A percentile compares a stretch with the other conserved stretches of the same genome.
Conservation (phyloP, 2,797 vertebrate species). For the Anguilla pacifica region DNA sequence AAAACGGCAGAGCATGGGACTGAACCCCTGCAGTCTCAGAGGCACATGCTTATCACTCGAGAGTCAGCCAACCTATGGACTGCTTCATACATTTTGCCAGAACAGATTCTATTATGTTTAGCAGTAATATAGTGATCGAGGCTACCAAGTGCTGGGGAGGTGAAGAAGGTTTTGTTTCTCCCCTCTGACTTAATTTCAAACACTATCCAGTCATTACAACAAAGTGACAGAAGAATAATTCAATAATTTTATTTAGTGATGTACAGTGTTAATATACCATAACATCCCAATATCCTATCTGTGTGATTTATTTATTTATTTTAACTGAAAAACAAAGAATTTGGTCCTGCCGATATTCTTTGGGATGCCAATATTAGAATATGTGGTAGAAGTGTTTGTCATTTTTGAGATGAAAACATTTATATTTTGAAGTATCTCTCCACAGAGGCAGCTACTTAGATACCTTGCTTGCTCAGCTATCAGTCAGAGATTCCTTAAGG, state of each 20-base stretch:
- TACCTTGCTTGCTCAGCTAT: neutral
- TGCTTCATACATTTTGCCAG: neutral
- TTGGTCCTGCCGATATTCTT: neutral
- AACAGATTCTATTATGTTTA: neutral
- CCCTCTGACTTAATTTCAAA: neutral
- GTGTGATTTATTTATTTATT: neutral
- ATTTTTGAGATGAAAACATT: neutral
- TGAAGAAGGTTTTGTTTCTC: neutral
- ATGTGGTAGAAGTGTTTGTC: neutral
- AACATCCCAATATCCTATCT: neutral
- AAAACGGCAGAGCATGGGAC: neutral
- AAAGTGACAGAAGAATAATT: neutral
- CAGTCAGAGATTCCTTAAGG: constrained; percentile 9
- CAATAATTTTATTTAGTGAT: neutral
- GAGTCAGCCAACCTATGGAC: no score
- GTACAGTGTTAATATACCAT: neutral
- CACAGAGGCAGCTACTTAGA: neutral
- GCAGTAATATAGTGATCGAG: neutral
- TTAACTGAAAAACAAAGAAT: neutral
- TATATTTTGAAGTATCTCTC: constrained; percentile 5
- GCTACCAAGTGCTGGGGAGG: neutral
- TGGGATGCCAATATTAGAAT: neutral
- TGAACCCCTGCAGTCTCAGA: no score
- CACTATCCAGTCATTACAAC: neutral
- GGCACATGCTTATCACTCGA: neutral